Base-by-base conservation (phyloP, 2,888 invertebrate genomes). In the Orthonychiurus folsomi region DNA sequence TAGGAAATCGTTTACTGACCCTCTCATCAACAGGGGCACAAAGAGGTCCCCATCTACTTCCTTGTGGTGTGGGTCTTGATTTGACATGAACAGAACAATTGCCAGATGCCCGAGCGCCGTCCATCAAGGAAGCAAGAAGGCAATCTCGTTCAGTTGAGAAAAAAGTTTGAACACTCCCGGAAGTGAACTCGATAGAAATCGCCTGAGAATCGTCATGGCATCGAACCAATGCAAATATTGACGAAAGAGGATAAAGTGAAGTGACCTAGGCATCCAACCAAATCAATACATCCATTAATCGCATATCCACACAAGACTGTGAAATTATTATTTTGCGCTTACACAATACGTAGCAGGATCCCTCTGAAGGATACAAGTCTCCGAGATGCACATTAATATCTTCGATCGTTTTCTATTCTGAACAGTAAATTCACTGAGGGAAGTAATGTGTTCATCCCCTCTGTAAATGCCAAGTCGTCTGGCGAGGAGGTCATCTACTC, bases 11-110 rank as follows among this genome's bases (percentile, higher is more conserved):
- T 48, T 54, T 24, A 27, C 15, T 58, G 61, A 76, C 89, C 79
- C 99, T 97, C 80, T 99, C 97, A 75, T 96, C 97, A 1, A 96
- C 89, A 1, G 89, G 86, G 9, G 68, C 69, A 53, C 63, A 78
- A 69, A 81, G 77, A 5, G 97, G 96, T 25, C 93, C 89, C 66
- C 95, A 83, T 63, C 97, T 83, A 75, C 88, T 87, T 0, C 93
- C 93, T 65, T 94, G 82, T 57, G 89, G 85, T 23, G 93, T 92
- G 47, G 83, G 83, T 64, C 82, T 83, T 81, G 93, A 93, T 63
- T 89, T 87, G 20, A 97, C 91, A 78, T 95, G 94, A 2, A 96
- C 91, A 79, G 97, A 94, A 74, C 91, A 85, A 78, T 99, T 99
- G 0, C 99, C 97, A 48, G 95, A 92, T 1, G 95, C 93, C 66